A percentile compares a stretch with the other conserved stretches of the same genome.
These are phyloP conservation scores for Butorides virescens DNA, from an alignment of 2,113 vertebrate genomes.

Conservation along the genomic window DNA sequence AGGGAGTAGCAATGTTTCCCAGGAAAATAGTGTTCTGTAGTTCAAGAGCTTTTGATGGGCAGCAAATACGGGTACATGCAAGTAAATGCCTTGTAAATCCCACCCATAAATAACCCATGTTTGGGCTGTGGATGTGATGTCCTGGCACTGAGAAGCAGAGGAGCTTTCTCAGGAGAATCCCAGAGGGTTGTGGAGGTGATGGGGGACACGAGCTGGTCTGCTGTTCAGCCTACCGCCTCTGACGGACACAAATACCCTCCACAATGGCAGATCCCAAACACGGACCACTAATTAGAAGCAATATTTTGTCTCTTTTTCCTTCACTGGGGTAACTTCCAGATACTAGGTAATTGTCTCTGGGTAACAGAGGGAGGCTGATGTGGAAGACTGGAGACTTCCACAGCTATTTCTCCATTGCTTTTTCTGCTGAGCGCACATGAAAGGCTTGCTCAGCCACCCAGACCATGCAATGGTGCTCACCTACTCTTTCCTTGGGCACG, in stretches of 20 bases:
- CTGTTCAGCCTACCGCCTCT: not conserved
- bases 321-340: not conserved
- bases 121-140: not conserved
- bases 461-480: not conserved
- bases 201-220: not conserved
- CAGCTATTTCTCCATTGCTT: not conserved
- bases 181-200: not conserved
- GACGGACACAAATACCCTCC: rapidly evolving
- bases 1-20: not conserved
- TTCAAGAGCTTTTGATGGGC: not conserved
- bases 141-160: not conserved
- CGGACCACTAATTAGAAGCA: not conserved
- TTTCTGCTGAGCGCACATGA: not conserved
- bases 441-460: not conserved
- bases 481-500: no score
- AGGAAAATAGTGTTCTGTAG: not conserved
- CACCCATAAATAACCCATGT: not conserved
- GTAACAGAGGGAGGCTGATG: not conserved
- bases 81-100: not conserved
- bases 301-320: not conserved
- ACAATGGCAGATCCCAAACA: not conserved
- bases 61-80: not conserved
- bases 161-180: not conserved
- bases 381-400: not conserved
- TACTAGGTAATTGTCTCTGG: no score